These are phyloP conservation scores for Eupithecia inturbata DNA, from an alignment of 2,888 invertebrate species.

Conservation along the genomic window DNA sequence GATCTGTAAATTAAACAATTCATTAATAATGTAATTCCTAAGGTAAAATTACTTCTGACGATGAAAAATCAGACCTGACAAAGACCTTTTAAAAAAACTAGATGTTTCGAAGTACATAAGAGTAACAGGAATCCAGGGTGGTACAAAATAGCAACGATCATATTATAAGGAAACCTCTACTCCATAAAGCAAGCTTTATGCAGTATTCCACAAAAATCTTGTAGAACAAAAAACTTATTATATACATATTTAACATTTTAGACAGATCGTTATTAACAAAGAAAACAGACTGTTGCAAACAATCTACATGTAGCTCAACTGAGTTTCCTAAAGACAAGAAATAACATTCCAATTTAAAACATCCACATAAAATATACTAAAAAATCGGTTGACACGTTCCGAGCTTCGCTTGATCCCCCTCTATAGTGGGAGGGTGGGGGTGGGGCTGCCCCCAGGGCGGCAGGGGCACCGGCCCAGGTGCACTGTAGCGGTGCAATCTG, in stretches of 20 bases:
- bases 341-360: conserved; percentile 35
- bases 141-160: background rate
- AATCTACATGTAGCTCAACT: too few species aligned
- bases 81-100: background rate
- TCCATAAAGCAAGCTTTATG: background rate
- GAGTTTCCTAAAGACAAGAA: too few species aligned
- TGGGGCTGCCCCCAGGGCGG: conserved; percentile 50
- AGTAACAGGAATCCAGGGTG: background rate
- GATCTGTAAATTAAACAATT: too few species aligned
- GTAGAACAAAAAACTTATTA: background rate
- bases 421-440: conserved; percentile 38
- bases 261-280: too few species aligned
- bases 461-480: conserved; percentile 68
- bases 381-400: conserved; percentile 70
- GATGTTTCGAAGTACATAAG: background rate
- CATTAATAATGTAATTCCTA: too few species aligned
- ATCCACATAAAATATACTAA: conserved; percentile 62
- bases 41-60: background rate
- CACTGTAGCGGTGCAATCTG: conserved; percentile 73
- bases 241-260: too few species aligned
- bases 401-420: conserved; percentile 46
- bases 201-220: background rate
- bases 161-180: background rate
- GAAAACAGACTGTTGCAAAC: too few species aligned
- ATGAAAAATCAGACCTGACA: background rate